Base-by-base conservation (phyloP, 2,113 vertebrate species). In the Tichodroma muraria region DNA sequence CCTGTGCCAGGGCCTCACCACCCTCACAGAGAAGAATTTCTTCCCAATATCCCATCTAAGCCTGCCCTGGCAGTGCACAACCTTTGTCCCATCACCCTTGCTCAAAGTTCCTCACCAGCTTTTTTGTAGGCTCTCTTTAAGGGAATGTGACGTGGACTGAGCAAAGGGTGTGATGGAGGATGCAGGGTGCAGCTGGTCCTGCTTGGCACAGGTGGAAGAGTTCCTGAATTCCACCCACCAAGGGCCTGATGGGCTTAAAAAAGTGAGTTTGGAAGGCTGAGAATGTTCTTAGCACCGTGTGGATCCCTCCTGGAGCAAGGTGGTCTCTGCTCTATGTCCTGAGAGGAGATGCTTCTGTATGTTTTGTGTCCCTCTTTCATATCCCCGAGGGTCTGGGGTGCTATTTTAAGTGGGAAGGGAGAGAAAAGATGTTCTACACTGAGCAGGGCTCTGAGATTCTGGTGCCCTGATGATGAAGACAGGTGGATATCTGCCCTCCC, bases 1-100 rank as follows among this genome's bases (percentile, higher is more conserved):
- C 22, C 13, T 61, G 30, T 47, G 40, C n/a, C 70, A 68, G 54
- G 10, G 14, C n/a, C 5, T 61, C 1, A 0, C 1, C 38, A 4
- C 6, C 5, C n/a, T 40, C 30, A 5, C 30, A 61, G 10, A 14
- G 23, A 47, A 9, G 1, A 4, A 47, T 15, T 54, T 5, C 24
- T 54, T 12, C 63, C 25, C 19, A 42, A 5, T 35, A 54, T 27
- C 47, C 31, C n/a, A 40, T 15, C 20, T 19, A 15, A 22, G 3
- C 14, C n/a, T 76, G 4, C 11, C 50, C 70, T 75, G 53, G 9
- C 38, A 31, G 24, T 27, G 24, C 0, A 1, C 38, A 61, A 13
- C 11, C 16, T 4, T 57, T 52, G 13, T 20, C 59, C 25, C 49
- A 9, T 10, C 35, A 18, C 35, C 35, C 31, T 57, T 20, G 8